Base-by-base conservation (phyloP, 2,888 invertebrate genomes). In the Keiferia lycopersicella region DNA sequence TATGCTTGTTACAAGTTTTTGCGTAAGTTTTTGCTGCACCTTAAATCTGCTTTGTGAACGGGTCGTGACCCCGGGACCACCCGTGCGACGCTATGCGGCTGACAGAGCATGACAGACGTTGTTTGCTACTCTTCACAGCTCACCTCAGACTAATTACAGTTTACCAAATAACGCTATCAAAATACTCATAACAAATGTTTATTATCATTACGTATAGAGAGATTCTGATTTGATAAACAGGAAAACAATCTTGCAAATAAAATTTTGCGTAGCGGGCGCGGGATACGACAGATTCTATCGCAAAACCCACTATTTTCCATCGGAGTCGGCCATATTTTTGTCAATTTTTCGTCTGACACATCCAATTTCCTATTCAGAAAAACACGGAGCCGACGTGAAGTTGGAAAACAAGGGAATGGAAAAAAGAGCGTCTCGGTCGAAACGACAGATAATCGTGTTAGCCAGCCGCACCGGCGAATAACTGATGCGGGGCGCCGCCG, bases 401-500 rank as follows among this genome's bases (percentile, higher is more conserved):
- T 86, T 89, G 86, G 87, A 89, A 91, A 91, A 90, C 88, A 91
- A 89, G 86, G 90, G 85, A 89, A 85, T 81, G 84, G 86, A 85
- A 88, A 89, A 90, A 90, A 87, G 84, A 87, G 79, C 83, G 84
- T 86, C 84, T 87, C 88, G 87, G 86, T 86, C 79, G 86, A 84
- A 89, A 84, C 88, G 88, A 86, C 86, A 87, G 91, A 89, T 91
- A 91, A 91, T 90, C 88, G 91, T 87, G 91, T 91, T 91, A 89
- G 89, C 85, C 81, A 79, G 82, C 87, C 87, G 86, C 85, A 81
- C 58, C 66, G 84, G 82, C 86, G 88, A 87, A 87, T 90, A 88
- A 89, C 86, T 86, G 89, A 88, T 88, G 91, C 78, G 83, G 75
- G 70, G 77, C 77, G 71, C 34, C 45, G 34, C 56, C 61, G 57